These are phyloP conservation scores for Asteroscopus sphinx DNA, from an alignment of 2,888 invertebrate species.

Conservation along the genomic window DNA sequence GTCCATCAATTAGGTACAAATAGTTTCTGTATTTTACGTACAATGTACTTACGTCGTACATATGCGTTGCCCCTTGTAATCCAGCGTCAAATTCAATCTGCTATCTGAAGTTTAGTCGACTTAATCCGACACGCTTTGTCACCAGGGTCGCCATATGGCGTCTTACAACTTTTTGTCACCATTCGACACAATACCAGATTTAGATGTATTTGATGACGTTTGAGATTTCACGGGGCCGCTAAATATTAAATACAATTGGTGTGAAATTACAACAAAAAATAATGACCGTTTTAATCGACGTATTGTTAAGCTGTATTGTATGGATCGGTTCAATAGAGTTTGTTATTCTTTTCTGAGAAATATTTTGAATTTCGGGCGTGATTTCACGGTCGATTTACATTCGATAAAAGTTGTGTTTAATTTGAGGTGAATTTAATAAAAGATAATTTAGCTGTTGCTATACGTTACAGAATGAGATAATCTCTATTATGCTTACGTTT, in stretches of 20 bases:
- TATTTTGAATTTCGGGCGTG: constrained; percentile 45
- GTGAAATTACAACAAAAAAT: constrained; percentile 79
- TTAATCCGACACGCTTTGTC: constrained; percentile 80
- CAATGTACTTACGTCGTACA: too few relatives aligned
- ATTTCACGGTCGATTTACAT: constrained; percentile 19
- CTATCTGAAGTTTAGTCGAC: constrained; percentile 64
- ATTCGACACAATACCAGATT: constrained; percentile 75
- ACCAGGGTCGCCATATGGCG: constrained; percentile 74
- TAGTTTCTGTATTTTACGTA: constrained; percentile 59
- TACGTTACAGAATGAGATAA: not conserved
- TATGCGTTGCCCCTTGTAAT: constrained; percentile 55
- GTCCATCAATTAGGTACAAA: constrained; percentile 76
- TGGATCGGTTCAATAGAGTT: constrained; percentile 54
- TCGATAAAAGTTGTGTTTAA: constrained; percentile 1
- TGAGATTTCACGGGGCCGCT: constrained; percentile 76
- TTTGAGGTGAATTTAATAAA: constrained; percentile 16
- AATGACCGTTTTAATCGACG: constrained; percentile 70
- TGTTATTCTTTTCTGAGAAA: constrained; percentile 39
- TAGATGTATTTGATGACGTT: constrained; percentile 77
- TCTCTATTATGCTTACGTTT: not conserved
- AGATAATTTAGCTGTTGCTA: not conserved
- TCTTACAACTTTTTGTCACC: constrained; percentile 79
- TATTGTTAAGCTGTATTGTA: constrained; percentile 61
- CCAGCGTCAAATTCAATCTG: constrained; percentile 76
- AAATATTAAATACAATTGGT: constrained; percentile 73